phyloP scores from a whole-genome alignment of 2,113 vertebrate genomes.

The Anguilla japonica region DNA sequence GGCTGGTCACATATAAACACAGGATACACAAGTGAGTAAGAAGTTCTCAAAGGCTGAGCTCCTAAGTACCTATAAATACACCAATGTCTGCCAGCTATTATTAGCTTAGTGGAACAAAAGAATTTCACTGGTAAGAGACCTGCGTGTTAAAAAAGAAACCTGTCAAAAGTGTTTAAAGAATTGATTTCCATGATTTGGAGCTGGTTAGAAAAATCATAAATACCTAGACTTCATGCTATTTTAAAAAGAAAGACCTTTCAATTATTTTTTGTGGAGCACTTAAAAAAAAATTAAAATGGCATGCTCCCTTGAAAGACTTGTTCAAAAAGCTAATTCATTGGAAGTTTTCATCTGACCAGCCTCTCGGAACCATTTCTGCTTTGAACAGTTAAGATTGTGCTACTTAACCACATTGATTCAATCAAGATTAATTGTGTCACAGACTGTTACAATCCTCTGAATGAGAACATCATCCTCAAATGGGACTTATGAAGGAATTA shows the following conservation, averaged over 20 bases:
- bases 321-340: conserved; percentile 22
- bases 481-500: not conserved
- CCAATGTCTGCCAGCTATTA: conserved; percentile 78
- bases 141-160: conserved; percentile 64
- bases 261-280: conserved; percentile 48
- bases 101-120: conserved; percentile 92
- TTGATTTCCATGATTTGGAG: conserved; percentile 79
- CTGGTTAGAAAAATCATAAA: conserved; percentile 67
- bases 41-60: conserved; percentile 71
- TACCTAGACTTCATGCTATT: conserved; percentile 64
- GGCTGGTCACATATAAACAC: conserved; percentile 76
- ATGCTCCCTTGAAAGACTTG: conserved; percentile 29
- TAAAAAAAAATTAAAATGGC: not conserved
- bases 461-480: not conserved
- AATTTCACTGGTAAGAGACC: conserved; percentile 84
- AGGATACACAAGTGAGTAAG: conserved; percentile 87
- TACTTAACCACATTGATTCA: not conserved
- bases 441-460: not conserved
- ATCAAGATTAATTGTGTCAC: not conserved
- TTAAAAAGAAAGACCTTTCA: conserved; percentile 46
- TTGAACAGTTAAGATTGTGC: conserved; percentile 23
- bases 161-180: conserved; percentile 79
- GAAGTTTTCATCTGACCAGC: conserved; percentile 23
- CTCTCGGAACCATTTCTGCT: conserved; percentile 54
- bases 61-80: conserved; percentile 84